These are phyloP conservation scores for Neomonachus schauinslandi DNA, from an alignment of 2,113 vertebrate genomes.

Conservation along the genomic window DNA sequence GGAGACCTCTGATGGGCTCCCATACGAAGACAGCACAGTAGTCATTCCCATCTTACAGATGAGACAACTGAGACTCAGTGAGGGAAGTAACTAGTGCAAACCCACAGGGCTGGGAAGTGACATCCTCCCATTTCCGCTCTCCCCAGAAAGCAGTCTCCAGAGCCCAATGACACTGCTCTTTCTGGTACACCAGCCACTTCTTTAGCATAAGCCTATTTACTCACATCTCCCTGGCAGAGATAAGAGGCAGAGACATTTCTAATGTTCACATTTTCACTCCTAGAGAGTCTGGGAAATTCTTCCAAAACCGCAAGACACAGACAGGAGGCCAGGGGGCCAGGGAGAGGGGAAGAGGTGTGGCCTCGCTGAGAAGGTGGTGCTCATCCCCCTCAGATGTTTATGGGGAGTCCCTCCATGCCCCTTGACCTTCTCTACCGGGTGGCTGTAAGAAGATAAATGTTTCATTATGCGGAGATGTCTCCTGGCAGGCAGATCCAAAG, in stretches of 20 bases:
- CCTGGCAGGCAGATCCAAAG: background rate
- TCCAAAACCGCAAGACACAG: background rate
- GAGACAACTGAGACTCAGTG: background rate
- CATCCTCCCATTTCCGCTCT: background rate
- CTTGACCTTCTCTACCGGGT: background rate
- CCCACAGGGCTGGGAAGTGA: background rate
- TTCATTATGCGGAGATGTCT: background rate
- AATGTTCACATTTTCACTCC: background rate
- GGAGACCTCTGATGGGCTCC: too few relatives aligned
- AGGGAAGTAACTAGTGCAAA: background rate
- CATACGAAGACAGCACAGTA: rapidly evolving
- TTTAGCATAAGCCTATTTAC: background rate
- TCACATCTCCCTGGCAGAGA: background rate
- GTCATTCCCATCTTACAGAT: background rate
- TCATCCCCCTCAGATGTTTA: background rate
- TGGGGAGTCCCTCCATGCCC: background rate
- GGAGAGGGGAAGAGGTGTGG: rapidly evolving
- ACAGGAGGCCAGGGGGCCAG: background rate
- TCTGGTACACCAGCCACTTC: background rate
- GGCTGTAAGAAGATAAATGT: background rate
- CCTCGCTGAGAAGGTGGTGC: background rate
- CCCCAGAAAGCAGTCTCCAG: background rate
- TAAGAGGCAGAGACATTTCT: background rate
- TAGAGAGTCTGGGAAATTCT: background rate
- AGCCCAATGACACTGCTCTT: background rate